Base-by-base conservation (phyloP, 1,140 invertebrate species). In the Ceratina calcarata region DNA sequence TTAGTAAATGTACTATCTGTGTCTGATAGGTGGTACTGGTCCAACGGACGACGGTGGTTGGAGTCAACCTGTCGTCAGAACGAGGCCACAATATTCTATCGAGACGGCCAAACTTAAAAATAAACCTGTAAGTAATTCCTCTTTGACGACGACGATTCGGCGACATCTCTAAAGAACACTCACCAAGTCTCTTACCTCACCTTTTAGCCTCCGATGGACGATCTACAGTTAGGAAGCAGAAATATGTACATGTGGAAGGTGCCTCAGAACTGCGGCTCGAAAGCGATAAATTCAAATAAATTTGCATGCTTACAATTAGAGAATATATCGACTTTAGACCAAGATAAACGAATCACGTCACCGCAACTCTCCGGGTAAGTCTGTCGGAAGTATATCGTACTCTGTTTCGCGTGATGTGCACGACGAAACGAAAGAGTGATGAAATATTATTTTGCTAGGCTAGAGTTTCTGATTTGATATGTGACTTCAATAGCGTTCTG, bases 101-200 rank as follows among this genome's bases (percentile, higher is more conserved):
- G 93, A 94, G 82, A 87, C 92, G 4, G 89, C 93, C 3, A 94
- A 94, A 86, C 87, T 95, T 18, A 94, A 93, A 76, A 90, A 90
- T 74, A 94, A 93, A 89, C 88, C 91, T 64, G 93, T 94, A 87
- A 92, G 90, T 89, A 81, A 58, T 68, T 68, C 10, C 37, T 58
- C 13, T 7, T 10, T 68, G n/a, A 51, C 13, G 16, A 10, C 24
- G 13, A 27, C 3, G 8, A 27, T 4, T 53, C 15, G 7, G 16
- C 0, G 0, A 3, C 15, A 61, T 32, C 2, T 15, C 27, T 37
- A 13, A n/a, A 55, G 2, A 71, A 16, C 3, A 24, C 22, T 16
- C 27, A 49, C 18, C 24, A 18, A 72, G 7, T 65, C 45, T 49
- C 45, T 2, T 22, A 27, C 8, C 49, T 79, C 60, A 72, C 51